Base-by-base conservation (phyloP, 1,140 invertebrate genomes). In the Anagrus nilaparvatae region DNA sequence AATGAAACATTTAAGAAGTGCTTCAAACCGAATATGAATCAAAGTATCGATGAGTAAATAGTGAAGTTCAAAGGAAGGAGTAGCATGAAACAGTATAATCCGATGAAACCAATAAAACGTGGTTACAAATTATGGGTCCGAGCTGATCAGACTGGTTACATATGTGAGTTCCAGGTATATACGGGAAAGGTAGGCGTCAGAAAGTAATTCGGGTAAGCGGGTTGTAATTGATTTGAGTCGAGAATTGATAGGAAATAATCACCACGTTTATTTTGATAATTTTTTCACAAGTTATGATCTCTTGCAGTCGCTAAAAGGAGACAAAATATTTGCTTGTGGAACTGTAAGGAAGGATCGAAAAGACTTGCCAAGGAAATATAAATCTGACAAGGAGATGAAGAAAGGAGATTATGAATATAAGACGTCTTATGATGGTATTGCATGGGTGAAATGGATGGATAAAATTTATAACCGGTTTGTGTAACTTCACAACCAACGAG, bases 91-190 rank as follows among this genome's bases (percentile, higher is more conserved):
- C 61, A 70, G 49, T 72, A 69, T 49, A 59, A 59, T 20, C 63
- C 62, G 43, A 57, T 53, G 46, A 71, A 72, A 54, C 65, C 63
- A 25, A 67, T 65, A 43, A 71, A 72, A 56, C 54, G 65, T 49
- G 64, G 43, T 4, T 47, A 41, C 18, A 50, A 50, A 31, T 25
- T 44, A 24, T 50, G 42, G 44, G 39, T 35, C 61, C 5, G 63
- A 63, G 40, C 69, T 63, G 50, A 41, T 65, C 61, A 55, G 13
- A 52, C 54, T 14, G 62, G 66, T 19, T 71, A 64, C 48, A 57
- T 63, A 38, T 59, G 52, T 31, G 52, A 64, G 45, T 70, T 67
- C 52, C 46, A 64, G 47, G 56, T 70, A 34, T 70, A 71, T 51
- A 60, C 55, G 12, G 65, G 68, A 6, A 67, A 67, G 46, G 47